Conservation (phyloP, 2,888 invertebrate species). For the Gymnosoma rotundatum region DNA sequence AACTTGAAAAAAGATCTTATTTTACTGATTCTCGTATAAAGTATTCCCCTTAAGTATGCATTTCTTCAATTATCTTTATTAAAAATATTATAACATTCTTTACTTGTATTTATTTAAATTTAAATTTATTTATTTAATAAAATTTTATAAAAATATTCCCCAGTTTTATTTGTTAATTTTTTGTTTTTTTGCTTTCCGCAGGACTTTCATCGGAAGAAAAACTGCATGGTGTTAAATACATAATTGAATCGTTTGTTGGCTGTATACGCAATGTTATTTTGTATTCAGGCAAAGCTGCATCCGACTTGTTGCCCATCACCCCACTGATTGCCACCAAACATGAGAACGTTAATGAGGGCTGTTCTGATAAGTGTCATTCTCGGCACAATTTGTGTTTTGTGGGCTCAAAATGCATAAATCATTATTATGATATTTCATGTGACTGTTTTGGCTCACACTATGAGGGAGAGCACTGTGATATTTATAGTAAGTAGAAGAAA, state of each 20-base stretch:
- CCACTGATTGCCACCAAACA: conserved; percentile 94
- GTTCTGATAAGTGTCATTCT: conserved; percentile 91
- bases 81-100: too few species aligned
- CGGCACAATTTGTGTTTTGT: conserved; percentile 93
- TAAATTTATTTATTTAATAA: background rate
- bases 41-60: too few species aligned
- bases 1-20: too few species aligned
- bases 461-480: conserved; percentile 95
- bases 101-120: background rate
- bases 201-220: conserved; percentile 94
- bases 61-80: too few species aligned
- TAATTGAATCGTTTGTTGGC: conserved; percentile 95
- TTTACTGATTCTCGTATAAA: too few species aligned
- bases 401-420: conserved; percentile 94
- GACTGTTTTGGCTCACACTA: conserved; percentile 96
- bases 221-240: conserved; percentile 94
- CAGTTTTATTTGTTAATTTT: background rate
- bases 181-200: conserved; percentile 75
- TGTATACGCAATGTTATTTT: conserved; percentile 94
- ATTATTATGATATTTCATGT: conserved; percentile 93
- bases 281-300: conserved; percentile 93
- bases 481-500: conserved; percentile 87
- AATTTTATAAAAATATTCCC: background rate
- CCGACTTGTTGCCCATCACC: conserved; percentile 90
- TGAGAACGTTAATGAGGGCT: conserved; percentile 94